A percentile compares a stretch with the other conserved stretches of the same genome.
phyloP scores from a whole-genome alignment of 2,797 vertebrate genomes.

The Apodemus agrarius region DNA sequence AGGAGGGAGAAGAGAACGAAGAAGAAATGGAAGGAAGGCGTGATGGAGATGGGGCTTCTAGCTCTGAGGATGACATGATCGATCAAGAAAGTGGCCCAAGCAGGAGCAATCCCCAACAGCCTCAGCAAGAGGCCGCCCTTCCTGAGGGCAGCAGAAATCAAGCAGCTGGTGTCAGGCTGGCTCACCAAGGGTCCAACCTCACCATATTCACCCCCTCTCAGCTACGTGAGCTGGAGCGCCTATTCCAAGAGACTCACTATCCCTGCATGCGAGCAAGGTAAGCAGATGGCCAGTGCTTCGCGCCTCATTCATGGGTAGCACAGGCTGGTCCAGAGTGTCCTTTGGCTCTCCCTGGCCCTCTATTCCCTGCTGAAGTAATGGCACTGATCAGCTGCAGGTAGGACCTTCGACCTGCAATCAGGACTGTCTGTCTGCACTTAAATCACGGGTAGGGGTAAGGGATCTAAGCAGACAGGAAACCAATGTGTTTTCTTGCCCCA shows the following conservation, averaged over 20 bases:
- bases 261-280: background rate
- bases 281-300: background rate
- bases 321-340: no score
- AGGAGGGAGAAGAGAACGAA: background rate
- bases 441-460: no score
- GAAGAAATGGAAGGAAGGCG: background rate
- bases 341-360: no score
- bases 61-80: no score
- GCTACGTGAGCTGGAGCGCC: background rate
- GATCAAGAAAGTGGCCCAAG: accelerated
- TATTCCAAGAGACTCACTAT: background rate
- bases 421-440: accelerated
- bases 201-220: background rate
- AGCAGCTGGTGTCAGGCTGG: accelerated
- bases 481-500: background rate
- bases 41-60: no score
- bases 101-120: accelerated
- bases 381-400: background rate
- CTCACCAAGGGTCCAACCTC: accelerated
- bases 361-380: background rate
- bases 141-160: background rate
- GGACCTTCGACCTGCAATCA: accelerated
- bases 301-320: no score
- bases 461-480: background rate
- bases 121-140: accelerated